Percentiles rank a stretch among this genome's conserved stretches.
phyloP scores from a whole-genome alignment of 2,888 invertebrate species.

The Oligia strigilis region DNA sequence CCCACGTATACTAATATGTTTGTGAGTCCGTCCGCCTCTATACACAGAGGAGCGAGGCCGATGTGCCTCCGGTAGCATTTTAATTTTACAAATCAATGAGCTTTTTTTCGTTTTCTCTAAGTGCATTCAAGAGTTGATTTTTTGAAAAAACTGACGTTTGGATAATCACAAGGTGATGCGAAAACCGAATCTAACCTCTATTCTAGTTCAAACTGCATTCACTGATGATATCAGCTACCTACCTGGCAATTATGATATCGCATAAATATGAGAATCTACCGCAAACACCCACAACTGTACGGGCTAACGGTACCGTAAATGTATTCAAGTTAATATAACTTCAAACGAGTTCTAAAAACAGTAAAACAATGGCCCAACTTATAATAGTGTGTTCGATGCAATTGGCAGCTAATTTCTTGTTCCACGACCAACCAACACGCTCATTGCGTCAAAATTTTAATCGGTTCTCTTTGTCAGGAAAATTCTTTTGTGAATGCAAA shows the following conservation, averaged over 20 bases:
- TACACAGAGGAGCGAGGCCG: constrained; percentile 71
- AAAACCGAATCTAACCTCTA: neutral
- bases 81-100: constrained; percentile 52
- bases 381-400: constrained; percentile 89
- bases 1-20: constrained; percentile 87
- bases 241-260: constrained; percentile 28
- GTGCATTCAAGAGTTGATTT: neutral
- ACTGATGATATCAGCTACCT: constrained; percentile 18
- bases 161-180: neutral
- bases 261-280: constrained; percentile 45
- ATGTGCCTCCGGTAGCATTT: constrained; percentile 33
- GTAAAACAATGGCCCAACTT: constrained; percentile 87
- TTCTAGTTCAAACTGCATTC: constrained; percentile 16
- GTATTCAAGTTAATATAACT: constrained; percentile 73
- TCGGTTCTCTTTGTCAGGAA: constrained; percentile 77
- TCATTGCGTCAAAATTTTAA: constrained; percentile 85
- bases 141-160: too few relatives aligned
- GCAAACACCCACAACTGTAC: constrained; percentile 53
- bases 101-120: neutral
- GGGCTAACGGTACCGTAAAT: constrained; percentile 73
- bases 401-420: constrained; percentile 90
- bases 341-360: constrained; percentile 85
- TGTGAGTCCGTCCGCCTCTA: constrained; percentile 75
- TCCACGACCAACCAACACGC: constrained; percentile 76
- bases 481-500: constrained; percentile 69